phyloP scores from a whole-genome alignment of 92 coral and sea anemone genomes.

The Metridium senile region DNA sequence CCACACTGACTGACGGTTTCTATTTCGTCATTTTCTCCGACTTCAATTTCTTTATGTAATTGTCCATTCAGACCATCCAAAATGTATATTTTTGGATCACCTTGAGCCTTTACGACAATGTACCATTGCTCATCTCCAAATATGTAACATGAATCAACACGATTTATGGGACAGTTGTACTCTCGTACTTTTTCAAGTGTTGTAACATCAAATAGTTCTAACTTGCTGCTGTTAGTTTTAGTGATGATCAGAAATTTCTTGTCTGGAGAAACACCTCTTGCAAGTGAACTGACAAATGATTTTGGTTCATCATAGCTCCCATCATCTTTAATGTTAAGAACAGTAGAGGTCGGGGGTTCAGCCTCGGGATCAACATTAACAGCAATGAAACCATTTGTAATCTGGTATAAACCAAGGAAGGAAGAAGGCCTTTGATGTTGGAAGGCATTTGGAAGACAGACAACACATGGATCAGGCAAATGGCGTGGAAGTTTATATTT shows the following conservation, averaged over 20 bases:
- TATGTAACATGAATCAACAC: background rate
- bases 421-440: background rate
- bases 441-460: background rate
- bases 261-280: background rate
- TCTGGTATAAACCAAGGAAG: background rate
- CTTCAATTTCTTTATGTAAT: background rate
- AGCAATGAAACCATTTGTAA: background rate
- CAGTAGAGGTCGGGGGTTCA: background rate
- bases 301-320: background rate
- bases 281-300: background rate
- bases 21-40: background rate
- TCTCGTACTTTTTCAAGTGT: background rate
- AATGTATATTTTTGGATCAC: background rate
- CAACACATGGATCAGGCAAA: too few relatives aligned
- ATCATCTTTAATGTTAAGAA: background rate
- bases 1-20: background rate
- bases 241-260: background rate
- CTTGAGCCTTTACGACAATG: background rate
- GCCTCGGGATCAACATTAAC: background rate
- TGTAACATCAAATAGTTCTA: background rate
- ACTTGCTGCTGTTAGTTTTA: background rate
- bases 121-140: conserved; percentile 4
- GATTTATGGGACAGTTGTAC: background rate
- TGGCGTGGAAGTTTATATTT: background rate
- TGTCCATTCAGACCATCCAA: conserved; percentile 1